A percentile compares a stretch with the other conserved stretches of the same genome.
phyloP scores from a whole-genome alignment of 2,113 vertebrate species.

The Mormyrus iriodes region DNA sequence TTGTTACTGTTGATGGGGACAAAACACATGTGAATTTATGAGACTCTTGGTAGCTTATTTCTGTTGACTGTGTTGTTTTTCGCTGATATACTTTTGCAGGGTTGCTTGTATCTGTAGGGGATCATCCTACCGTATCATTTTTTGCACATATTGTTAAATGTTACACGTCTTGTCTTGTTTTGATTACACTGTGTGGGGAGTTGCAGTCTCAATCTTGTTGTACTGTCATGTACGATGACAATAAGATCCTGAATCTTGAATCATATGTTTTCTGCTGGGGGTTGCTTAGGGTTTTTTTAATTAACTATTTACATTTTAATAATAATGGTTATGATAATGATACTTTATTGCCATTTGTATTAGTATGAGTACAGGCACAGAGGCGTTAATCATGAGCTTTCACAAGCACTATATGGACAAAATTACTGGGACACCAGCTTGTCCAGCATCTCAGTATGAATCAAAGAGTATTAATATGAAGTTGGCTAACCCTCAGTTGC shows the following conservation, averaged over 20 bases:
- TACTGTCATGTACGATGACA: background rate
- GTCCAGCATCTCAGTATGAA: background rate
- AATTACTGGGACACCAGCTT: background rate
- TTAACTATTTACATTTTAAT: no score
- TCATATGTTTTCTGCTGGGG: background rate
- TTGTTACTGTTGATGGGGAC: background rate
- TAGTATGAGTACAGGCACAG: background rate
- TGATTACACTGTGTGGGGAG: background rate
- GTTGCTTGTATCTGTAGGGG: background rate
- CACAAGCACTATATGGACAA: background rate
- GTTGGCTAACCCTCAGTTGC: background rate
- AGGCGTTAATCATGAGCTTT: background rate
- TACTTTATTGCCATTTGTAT: background rate
- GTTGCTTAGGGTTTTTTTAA: background rate
- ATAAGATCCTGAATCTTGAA: background rate
- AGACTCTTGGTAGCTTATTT: background rate
- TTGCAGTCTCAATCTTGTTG: background rate
- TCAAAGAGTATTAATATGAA: background rate
- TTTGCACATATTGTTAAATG: background rate
- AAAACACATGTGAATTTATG: background rate
- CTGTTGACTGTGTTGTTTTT: background rate
- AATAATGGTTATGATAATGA: background rate
- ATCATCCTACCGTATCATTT: background rate
- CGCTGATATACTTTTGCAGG: background rate
- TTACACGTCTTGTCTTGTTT: background rate